phyloP scores from a whole-genome alignment of 1,140 invertebrate genomes.

The Drosophila lowei region DNA sequence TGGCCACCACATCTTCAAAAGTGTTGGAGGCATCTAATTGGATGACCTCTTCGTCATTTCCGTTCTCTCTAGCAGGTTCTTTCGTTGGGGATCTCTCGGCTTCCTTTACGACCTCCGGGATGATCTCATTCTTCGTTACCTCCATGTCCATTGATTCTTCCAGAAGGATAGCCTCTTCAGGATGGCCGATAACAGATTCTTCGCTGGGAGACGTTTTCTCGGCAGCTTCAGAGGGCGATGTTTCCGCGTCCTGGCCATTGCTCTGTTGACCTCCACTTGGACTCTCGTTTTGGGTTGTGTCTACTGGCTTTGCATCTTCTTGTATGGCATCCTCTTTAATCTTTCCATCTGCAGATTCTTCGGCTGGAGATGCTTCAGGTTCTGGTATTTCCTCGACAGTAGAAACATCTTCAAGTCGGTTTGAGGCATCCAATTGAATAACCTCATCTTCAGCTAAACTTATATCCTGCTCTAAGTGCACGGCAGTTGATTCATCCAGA shows the following conservation, averaged over 20 bases:
- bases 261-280: no score
- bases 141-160: not conserved
- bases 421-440: slow-evolving; percentile 20
- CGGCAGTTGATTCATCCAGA: not conserved
- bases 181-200: not conserved
- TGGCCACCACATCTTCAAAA: not conserved
- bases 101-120: not conserved
- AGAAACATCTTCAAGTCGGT: not conserved
- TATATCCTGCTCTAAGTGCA: not conserved
- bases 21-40: not conserved
- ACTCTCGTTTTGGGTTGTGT: no score
- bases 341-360: not conserved
- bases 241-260: no score
- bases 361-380: not conserved
- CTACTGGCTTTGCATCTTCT: not conserved
- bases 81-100: no score
- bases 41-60: not conserved
- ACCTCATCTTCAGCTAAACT: not conserved
- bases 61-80: not conserved
- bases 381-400: not conserved
- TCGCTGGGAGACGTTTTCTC: not conserved
- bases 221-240: no score
- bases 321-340: not conserved
- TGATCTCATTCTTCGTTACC: not conserved
- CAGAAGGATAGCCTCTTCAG: not conserved